Base-by-base conservation (phyloP, 1,140 invertebrate species). In the Dreissena polymorpha region DNA sequence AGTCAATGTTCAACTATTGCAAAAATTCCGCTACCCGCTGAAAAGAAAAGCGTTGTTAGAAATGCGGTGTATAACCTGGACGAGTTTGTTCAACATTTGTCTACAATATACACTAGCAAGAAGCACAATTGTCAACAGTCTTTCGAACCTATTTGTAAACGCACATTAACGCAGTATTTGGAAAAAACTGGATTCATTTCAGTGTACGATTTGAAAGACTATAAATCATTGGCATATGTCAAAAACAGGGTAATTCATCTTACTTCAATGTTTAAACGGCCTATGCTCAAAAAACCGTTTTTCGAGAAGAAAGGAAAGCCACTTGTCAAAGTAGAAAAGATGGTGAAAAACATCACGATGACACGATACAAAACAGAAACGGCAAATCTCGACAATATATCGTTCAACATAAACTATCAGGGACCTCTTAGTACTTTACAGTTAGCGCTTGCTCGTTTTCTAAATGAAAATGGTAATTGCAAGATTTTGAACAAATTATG, bases 331-430 rank as follows among this genome's bases (percentile, higher is more conserved):
- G 50, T 69, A 18, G 67, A 69, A 49, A 69, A 69, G 50, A 29
- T 69, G 67, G 25, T 69, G 29, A 27, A 29, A 69, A 25, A 27
- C 12, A 69, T 69, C 27, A 69, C 67, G 27, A 69, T 69, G 67
- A 69, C 67, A 29, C 18, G 67, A 18, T 69, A 69, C 67, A 69
- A 69, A 49, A 69, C 67, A 16, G 67, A 69, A 16, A 39, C 39
- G 39, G 39, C 39, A 39, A 39, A 39, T 39, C 39, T 39, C 39
- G 50, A 29, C 23, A 69, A 27, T 6, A 49, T 69, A 13, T 69
- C 67, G 10, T 69, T 69, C 67, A 69, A 69, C 67, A n/a, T 69
- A 2, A 69, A 69, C 23, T 69, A 69, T 29, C 67, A 69, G 50
- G 23, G 67, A 21, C 67, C 67, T 10, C n/a, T 69, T 27, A 29